Evolutionary conservation across 2,113 vertebrate genomes (phyloP), one percentile per base, ranked within the genome.

Genomic region (Talpa occidentalis): DNA sequence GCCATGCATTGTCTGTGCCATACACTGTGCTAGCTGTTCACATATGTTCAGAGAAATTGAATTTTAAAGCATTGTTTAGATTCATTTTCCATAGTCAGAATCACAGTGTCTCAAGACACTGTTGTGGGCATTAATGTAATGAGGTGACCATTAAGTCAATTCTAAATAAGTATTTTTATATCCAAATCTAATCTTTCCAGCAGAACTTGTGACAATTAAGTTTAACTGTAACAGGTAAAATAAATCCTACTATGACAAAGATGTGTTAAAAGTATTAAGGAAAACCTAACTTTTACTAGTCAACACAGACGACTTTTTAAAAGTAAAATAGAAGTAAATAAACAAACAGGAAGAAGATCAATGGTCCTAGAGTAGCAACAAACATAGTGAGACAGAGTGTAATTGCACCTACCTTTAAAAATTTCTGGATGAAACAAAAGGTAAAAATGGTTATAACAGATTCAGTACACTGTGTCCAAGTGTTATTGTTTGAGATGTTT

Each of bases 141-240:
- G 5, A 86, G 19, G 73, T 72, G 14, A 93, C 10, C 17, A 22
- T 56, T 77, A 66, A 74, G 83, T 88, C 28, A 49, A 15, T 91
- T 93, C n/a, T 81, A 94, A 94, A 40, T 90, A 81, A 85, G 44
- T 84, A 74, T 28, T 47, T 42, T 70, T 72, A 26, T 69, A 88
- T 74, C 44, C 17, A 76, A 70, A 76, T 52, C 16, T 67, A 72
- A 74, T 69, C 35, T 73, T 81, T 1, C 1, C 15, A 67, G 44
- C 47, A 3, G 0, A 16, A 1, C 14, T 85, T 70, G 89, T 77
- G 77, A 85, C 67, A 10, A 66, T 26, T 56, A 87, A 93, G 10
- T 10, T 5, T 4, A 85, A n/a, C 4, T 32, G 32, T 67, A 77
- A 26, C 0, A 81, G 9, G 76, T 19, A 70, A 67, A 85, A 22